Evolutionary conservation across 2,797 vertebrate species (phyloP).

Genomic region (Microchirus variegatus): DNA sequence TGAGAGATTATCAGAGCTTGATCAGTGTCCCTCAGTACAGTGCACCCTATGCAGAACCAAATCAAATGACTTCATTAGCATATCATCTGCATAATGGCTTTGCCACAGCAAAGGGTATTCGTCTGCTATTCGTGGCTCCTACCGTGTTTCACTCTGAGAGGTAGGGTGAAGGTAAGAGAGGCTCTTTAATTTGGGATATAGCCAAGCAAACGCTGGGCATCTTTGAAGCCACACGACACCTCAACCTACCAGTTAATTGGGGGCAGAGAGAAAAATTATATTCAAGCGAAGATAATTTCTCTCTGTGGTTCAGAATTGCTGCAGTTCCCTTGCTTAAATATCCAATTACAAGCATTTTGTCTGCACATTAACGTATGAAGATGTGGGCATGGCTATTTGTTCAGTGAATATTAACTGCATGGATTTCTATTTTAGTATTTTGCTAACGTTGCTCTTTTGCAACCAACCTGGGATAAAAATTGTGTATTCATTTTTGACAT

Average conservation of each 20-base stretch:
- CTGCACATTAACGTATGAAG: no score
- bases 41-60: conserved; percentile 64
- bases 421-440: no score
- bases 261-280: conserved; percentile 16
- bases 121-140: conserved; percentile 50
- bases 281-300: conserved; percentile 25
- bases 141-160: conserved; percentile 43
- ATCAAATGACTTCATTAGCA: conserved; percentile 76
- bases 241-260: conserved; percentile 48
- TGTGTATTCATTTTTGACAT: no score
- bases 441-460: no score
- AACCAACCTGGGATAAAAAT: no score
- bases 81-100: conserved; percentile 80
- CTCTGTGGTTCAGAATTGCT: conserved; percentile 13
- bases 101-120: conserved; percentile 67
- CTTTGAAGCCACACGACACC: conserved; percentile 18
- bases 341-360: conserved; percentile 30
- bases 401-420: no score
- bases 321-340: conserved; percentile 32
- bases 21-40: conserved; percentile 70
- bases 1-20: conserved; percentile 69
- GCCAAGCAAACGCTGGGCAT: conserved; percentile 22
- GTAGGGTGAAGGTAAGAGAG: conserved; percentile 14
- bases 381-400: no score
- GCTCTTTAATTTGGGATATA: conserved; percentile 32